Evolutionary conservation across 2,113 vertebrate species (phyloP).

Genomic region (Alethe diademata): DNA sequence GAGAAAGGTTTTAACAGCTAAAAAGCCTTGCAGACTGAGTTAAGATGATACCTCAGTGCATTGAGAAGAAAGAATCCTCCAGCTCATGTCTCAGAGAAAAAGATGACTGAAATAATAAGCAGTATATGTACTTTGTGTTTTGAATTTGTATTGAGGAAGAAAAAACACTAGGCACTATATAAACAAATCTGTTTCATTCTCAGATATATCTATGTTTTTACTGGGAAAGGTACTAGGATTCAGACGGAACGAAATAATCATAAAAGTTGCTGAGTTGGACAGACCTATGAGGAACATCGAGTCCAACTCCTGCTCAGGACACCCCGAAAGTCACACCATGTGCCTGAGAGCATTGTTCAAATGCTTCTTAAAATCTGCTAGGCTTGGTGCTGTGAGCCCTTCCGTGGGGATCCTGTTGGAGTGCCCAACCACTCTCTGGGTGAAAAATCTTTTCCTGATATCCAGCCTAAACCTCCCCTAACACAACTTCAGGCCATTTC

Average conservation of each 20-base stretch:
- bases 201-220: neutral
- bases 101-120: neutral
- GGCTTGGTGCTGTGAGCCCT: neutral
- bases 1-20: neutral
- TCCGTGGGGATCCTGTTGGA: neutral
- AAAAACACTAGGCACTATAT: neutral
- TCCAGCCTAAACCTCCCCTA: neutral
- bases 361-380: neutral
- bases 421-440: accelerated
- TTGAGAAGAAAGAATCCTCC: neutral
- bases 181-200: neutral
- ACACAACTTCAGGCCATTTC: neutral
- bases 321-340: neutral
- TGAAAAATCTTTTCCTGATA: neutral
- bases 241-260: neutral
- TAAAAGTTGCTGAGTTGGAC: neutral
- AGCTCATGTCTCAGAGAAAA: neutral
- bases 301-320: neutral
- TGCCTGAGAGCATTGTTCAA: neutral
- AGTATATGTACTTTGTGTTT: neutral
- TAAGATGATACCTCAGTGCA: neutral
- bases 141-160: neutral
- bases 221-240: neutral
- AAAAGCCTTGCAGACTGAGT: neutral
- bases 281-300: accelerated